Percentiles rank a stretch among this genome's conserved stretches.
Evolutionary conservation across 1,140 invertebrate genomes (phyloP).

Genomic region (Pseudobourletiella spinata): DNA sequence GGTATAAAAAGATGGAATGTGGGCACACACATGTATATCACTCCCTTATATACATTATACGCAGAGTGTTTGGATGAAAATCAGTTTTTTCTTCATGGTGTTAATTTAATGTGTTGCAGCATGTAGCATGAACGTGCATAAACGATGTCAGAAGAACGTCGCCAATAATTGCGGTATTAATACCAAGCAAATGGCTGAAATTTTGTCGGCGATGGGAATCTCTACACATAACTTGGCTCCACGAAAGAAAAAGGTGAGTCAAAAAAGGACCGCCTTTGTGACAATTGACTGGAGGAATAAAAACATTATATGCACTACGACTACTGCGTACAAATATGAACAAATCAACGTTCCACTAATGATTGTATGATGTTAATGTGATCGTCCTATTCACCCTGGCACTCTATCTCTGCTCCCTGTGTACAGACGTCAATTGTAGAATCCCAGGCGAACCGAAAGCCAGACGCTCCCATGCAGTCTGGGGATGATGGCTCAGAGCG

Average conservation of each 20-base stretch:
- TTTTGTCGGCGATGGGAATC: conserved; percentile 83
- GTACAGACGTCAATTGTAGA: conserved; percentile 25
- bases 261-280: not conserved
- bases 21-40: not conserved
- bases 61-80: not conserved
- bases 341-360: too few relatives aligned
- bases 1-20: too few relatives aligned
- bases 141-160: conserved; percentile 97
- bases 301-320: too few relatives aligned
- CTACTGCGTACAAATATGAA: too few relatives aligned
- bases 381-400: too few relatives aligned
- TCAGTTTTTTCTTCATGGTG: not conserved
- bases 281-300: too few relatives aligned
- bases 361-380: too few relatives aligned
- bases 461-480: not conserved
- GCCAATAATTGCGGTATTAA: conserved; percentile 99
- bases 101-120: conserved; percentile 48
- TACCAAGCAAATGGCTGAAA: conserved; percentile 89
- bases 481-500: not conserved
- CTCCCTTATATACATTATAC: not conserved
- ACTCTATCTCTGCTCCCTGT: too few relatives aligned
- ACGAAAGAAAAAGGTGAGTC: conserved; percentile 53
- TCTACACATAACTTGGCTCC: conserved; percentile 75
- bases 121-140: conserved; percentile 97
- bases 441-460: not conserved